Evolutionary conservation across 1,140 invertebrate genomes (phyloP).

Genomic region (Eumeta japonica): DNA sequence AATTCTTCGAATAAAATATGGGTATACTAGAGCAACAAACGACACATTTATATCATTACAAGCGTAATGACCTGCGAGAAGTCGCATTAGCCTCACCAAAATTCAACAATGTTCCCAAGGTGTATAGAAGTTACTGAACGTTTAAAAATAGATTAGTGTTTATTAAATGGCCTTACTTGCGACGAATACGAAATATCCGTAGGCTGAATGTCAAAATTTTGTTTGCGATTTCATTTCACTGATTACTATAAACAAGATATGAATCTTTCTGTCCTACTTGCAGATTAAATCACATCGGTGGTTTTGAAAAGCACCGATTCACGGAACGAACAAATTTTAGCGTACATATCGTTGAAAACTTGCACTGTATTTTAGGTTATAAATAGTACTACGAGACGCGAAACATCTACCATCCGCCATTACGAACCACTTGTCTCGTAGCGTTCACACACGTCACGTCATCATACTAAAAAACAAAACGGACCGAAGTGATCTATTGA

Average conservation of each 20-base stretch:
- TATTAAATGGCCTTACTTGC: conserved; percentile 58
- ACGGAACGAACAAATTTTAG: conserved; percentile 52
- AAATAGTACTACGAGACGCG: conserved; percentile 58
- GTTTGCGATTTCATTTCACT: conserved; percentile 56
- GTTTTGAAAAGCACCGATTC: conserved; percentile 52
- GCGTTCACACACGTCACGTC: conserved; percentile 45
- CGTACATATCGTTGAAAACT: conserved; percentile 59
- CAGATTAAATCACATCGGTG: conserved; percentile 49
- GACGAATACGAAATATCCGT: conserved; percentile 55
- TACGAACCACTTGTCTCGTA: conserved; percentile 53
- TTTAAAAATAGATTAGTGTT: conserved; percentile 59
- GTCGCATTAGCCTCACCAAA: conserved; percentile 51
- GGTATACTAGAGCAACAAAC: conserved; percentile 22
- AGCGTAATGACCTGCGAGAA: conserved; percentile 44
- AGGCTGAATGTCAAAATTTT: conserved; percentile 58
- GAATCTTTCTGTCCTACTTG: conserved; percentile 41
- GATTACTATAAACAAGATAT: conserved; percentile 41
- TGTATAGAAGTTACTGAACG: conserved; percentile 55
- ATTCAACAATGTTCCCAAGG: conserved; percentile 48
- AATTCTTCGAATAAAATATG: conserved; percentile 27
- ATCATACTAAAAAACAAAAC: conserved; percentile 35
- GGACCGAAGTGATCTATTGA: conserved; percentile 25
- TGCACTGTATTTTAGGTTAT: conserved; percentile 59
- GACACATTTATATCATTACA: conserved; percentile 40
- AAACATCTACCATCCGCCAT: conserved; percentile 57